Percentiles rank a stretch among this genome's conserved stretches.
These are phyloP conservation scores for Macroglossus sobrinus DNA, from an alignment of 2,113 vertebrate species.

Conservation along the genomic window DNA sequence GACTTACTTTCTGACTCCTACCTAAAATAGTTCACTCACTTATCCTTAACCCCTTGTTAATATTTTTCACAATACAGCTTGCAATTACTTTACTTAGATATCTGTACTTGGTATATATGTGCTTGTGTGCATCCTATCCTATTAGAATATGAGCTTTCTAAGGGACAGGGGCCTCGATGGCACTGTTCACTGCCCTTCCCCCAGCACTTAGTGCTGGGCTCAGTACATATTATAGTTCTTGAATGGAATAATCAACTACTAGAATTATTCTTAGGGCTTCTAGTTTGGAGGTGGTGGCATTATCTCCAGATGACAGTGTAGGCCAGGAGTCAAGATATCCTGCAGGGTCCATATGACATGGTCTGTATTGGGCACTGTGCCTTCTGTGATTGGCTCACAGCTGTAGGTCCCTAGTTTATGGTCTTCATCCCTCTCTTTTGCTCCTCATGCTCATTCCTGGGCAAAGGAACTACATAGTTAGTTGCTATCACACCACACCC, in stretches of 20 bases:
- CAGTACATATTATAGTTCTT: neutral
- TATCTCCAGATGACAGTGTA: neutral
- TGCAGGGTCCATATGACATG: neutral
- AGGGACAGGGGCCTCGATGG: neutral
- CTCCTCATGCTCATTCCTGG: neutral
- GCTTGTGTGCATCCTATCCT: neutral
- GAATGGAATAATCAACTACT: neutral
- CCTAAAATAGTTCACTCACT: neutral
- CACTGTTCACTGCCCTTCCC: neutral
- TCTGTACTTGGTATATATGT: neutral
- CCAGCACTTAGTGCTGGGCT: neutral
- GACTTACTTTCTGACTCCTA: conserved; percentile 3
- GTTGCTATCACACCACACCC: neutral
- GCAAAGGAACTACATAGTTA: neutral
- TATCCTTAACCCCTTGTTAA: neutral
- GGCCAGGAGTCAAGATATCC: neutral
- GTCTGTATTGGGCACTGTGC: neutral
- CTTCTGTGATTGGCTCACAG: neutral
- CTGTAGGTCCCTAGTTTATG: neutral
- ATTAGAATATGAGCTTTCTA: neutral
- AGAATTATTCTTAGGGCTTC: neutral
- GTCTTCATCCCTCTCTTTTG: neutral
- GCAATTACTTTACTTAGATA: conserved; percentile 1
- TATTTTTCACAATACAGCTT: neutral
- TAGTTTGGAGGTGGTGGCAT: neutral